Base-by-base conservation (phyloP, 1,140 invertebrate species). In the Magallana angulata region DNA sequence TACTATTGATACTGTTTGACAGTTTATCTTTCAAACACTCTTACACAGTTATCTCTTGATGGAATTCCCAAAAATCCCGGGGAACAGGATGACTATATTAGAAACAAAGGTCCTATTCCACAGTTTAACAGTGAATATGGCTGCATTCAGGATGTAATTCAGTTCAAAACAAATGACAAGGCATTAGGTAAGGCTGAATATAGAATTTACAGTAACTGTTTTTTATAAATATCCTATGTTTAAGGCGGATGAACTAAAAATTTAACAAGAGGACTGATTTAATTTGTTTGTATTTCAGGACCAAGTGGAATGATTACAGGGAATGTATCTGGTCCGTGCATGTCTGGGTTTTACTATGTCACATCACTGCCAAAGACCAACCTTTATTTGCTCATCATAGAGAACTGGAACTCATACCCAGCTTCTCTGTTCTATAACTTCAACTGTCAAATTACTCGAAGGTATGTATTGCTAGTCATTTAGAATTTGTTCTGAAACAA, bases 291-390 rank as follows among this genome's bases (percentile, higher is more conserved):
- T 82, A 5, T 82, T 82, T 18, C 81, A 95, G 94, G 93, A 71
- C 91, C 93, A 7, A 95, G 94, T 91, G 92, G 93, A 82, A 95
- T 95, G 94, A 92, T 95, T 14, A 95, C 94, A 2, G 95, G 95
- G 16, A 95, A 95, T 91, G 94, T 95, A 3, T 94, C 94, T 11
- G 95, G 95, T 12, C 95, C 95, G 2, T 95, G 95, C 89, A 95
- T 95, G 94, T 94, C 94, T 62, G 95, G 95, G 6, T 95, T 95
- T 86, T 95, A 95, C 89, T 95, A 95, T 90, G 94, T 95, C 2
- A 95, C 94, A 8, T 92, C 93, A 6, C 88, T 95, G 64, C 94
- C 94, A 30, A 94, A 94, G 76, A 95, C 95, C 8, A 95, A 95
- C 86, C 91, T 95, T 0, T 95, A 95, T 87, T 91, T 95, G 14